These are phyloP conservation scores for Bungarus multicinctus DNA, from an alignment of 2,113 vertebrate species.

Conservation along the genomic window DNA sequence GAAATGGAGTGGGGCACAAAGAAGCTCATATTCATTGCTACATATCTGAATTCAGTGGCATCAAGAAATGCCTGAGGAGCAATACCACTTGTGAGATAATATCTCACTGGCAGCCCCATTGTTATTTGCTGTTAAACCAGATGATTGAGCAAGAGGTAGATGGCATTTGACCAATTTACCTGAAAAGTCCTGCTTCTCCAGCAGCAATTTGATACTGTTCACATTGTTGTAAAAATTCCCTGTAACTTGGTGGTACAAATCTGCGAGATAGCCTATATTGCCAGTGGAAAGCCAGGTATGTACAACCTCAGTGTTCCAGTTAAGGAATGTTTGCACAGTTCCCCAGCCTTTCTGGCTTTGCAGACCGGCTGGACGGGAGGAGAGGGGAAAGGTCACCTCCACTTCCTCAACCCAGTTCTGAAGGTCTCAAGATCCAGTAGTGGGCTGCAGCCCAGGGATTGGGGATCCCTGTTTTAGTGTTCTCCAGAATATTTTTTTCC, in stretches of 20 bases:
- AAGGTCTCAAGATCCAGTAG: background rate
- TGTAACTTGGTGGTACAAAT: background rate
- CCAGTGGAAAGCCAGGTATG: background rate
- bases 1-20: background rate
- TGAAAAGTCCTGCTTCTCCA: background rate
- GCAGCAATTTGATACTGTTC: background rate
- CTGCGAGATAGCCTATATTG: background rate
- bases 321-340: background rate
- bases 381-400: background rate
- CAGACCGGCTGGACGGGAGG: fast-evolving
- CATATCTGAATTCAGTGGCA: background rate
- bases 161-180: background rate
- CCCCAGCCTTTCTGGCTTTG: background rate
- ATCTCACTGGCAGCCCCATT: background rate
- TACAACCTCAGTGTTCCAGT: background rate
- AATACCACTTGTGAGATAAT: background rate
- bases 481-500: background rate
- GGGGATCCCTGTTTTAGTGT: background rate
- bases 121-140: background rate
- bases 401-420: background rate
- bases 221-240: background rate
- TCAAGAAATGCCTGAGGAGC: background rate
- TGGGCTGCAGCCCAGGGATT: background rate
- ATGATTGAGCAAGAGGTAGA: background rate
- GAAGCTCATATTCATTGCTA: background rate